Percentiles rank a stretch among this genome's conserved stretches.
These are phyloP conservation scores for Disparrhopalites patrizii DNA, from an alignment of 2,888 invertebrate species.

Conservation along the genomic window DNA sequence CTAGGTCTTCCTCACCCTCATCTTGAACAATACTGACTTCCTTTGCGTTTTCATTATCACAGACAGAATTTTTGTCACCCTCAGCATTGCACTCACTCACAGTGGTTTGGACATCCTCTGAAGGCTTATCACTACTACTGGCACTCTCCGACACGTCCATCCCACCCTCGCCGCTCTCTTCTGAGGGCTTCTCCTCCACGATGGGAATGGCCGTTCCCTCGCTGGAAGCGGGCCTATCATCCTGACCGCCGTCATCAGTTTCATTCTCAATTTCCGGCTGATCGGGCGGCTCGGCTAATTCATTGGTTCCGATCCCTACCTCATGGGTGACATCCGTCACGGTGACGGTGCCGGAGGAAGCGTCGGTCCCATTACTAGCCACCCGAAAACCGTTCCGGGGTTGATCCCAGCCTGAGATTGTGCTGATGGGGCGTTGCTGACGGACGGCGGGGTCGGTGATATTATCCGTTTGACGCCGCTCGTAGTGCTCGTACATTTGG, in stretches of 20 bases:
- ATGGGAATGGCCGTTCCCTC: slow-evolving; percentile 26
- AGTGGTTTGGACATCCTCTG: slow-evolving; percentile 31
- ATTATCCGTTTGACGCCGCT: slow-evolving; percentile 87
- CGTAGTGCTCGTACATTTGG: slow-evolving; percentile 95
- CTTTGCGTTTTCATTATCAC: slow-evolving; percentile 23
- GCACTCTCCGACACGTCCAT: neutral
- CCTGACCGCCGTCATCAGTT: slow-evolving; percentile 39
- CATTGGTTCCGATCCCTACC: slow-evolving; percentile 24
- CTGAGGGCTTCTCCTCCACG: slow-evolving; percentile 25
- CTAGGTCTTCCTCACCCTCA: slow-evolving; percentile 28
- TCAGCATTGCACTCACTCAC: slow-evolving; percentile 34
- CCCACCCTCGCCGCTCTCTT: slow-evolving; percentile 5
- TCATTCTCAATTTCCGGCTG: slow-evolving; percentile 36
- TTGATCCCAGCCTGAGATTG: slow-evolving; percentile 91
- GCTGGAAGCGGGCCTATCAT: slow-evolving; percentile 5
- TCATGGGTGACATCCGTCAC: slow-evolving; percentile 47
- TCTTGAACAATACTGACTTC: slow-evolving; percentile 19
- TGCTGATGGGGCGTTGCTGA: slow-evolving; percentile 89
- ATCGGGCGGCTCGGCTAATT: slow-evolving; percentile 25
- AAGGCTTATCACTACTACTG: slow-evolving; percentile 10
- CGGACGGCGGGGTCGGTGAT: slow-evolving; percentile 91
- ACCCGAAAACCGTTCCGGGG: slow-evolving; percentile 40
- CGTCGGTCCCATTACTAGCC: slow-evolving; percentile 23
- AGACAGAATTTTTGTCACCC: slow-evolving; percentile 25
- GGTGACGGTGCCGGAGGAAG: slow-evolving; percentile 34